Evolutionary conservation across 2,888 invertebrate species (phyloP), one percentile per base, ranked within the genome.

Genomic region (Hesperia comma): DNA sequence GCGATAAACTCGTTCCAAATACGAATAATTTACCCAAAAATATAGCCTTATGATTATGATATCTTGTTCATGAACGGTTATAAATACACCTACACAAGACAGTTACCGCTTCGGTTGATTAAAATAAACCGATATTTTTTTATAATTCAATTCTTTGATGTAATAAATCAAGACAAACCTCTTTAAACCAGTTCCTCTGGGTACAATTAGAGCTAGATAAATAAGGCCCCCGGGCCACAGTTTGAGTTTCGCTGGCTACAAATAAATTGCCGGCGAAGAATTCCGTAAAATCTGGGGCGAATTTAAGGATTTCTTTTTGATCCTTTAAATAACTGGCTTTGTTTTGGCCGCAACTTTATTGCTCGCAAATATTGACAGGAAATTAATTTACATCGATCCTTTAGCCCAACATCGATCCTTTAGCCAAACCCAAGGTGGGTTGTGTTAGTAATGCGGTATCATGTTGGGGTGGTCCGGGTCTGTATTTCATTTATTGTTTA

Each of bases 301-400:
- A 40, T 56, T 56, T 56, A 6, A 19, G 56, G 37, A 56, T 56
- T 56, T 56, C 17, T 19, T 14, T 56, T 56, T 37, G 37, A 56
- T 37, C 56, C 40, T 56, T 19, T 56, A 56, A 56, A 56, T 56
- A 56, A 57, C 19, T 19, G 49, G 49, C 19, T 10, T 49, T 49
- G 19, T 49, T 49, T 37, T 19, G 49, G 10, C 49, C 49, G n/a
- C 19, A 12, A 49, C 12, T 49, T 49, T 49, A 49, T 49, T 49
- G 19, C 10, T 19, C 10, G 17, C 19, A n/a, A n/a, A 41, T 37
- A 37, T 37, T 37, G 37, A 12, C 37, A 37, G 8, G 37, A 37
- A 37, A 37, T 12, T 37, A 37, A 37, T 37, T 37, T 37, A 37
- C 37, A 37, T 37, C 8, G 10, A 2, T 37, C 8, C 12, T 37